These are phyloP conservation scores for Platichthys stellatus DNA, from an alignment of 2,113 vertebrate genomes.

Conservation along the genomic window DNA sequence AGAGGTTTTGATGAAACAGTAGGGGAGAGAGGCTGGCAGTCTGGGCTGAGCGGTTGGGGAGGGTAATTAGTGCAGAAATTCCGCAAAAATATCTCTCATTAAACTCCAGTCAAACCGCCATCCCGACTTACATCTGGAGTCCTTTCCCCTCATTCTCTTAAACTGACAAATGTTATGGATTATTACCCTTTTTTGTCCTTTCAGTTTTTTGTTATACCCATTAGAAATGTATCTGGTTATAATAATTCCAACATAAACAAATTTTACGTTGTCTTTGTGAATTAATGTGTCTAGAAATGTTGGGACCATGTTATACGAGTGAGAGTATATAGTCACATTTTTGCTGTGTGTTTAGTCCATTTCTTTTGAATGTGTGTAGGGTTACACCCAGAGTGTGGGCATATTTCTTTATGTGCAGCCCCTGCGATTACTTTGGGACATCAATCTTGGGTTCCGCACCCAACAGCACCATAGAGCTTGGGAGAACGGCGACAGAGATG, in stretches of 20 bases:
- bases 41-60: conserved; percentile 48
- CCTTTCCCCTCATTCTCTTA: conserved; percentile 47
- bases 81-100: conserved; percentile 75
- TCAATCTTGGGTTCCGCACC: too few species aligned
- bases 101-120: conserved; percentile 54
- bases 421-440: too few species aligned
- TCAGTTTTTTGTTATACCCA: conserved; percentile 39
- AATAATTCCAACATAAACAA: conserved; percentile 46
- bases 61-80: conserved; percentile 73
- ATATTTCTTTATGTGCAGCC: too few species aligned
- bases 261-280: too few species aligned
- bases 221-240: conserved; percentile 63
- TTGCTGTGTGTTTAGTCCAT: too few species aligned
- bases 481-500: too few species aligned
- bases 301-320: too few species aligned
- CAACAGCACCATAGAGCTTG: too few species aligned
- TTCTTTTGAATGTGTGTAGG: too few species aligned
- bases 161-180: conserved; percentile 54
- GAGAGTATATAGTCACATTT: too few species aligned
- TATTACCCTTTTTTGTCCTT: conserved; percentile 42
- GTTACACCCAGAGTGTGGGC: too few species aligned
- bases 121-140: conserved; percentile 37
- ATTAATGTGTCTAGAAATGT: too few species aligned
- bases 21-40: conserved; percentile 52
- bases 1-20: conserved; percentile 58